phyloP scores from a whole-genome alignment of 2,797 vertebrate genomes.

The Artibeus jamaicensis region DNA sequence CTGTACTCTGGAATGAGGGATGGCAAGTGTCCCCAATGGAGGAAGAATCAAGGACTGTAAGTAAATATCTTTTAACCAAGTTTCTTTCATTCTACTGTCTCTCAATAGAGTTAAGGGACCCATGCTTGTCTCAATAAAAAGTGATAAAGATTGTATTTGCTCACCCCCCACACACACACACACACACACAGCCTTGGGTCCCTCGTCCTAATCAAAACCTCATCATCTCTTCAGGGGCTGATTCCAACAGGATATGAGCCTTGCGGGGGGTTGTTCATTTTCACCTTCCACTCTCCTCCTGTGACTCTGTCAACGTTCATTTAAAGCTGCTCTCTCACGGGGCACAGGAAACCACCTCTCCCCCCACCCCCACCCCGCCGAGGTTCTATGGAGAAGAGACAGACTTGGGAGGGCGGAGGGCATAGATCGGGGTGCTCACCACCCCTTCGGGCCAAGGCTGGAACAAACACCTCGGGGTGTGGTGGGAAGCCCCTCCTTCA shows the following conservation, averaged over 20 bases:
- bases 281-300: background rate
- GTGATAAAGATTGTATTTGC: background rate
- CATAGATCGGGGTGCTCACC: background rate
- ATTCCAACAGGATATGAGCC: constrained; percentile 16
- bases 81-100: no score
- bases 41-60: rapidly evolving
- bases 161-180: no score
- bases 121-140: background rate
- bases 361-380: no score
- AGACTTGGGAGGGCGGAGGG: background rate
- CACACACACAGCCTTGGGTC: background rate
- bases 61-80: rapidly evolving
- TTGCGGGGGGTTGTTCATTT: background rate
- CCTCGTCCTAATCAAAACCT: constrained; percentile 32
- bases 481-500: background rate
- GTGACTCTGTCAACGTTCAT: background rate
- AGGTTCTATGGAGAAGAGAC: background rate
- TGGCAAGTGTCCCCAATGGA: rapidly evolving
- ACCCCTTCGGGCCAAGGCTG: background rate
- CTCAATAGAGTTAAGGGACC: background rate
- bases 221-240: background rate
- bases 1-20: background rate
- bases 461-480: background rate
- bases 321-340: background rate
- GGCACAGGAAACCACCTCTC: background rate